phyloP scores from a whole-genome alignment of 2,113 vertebrate genomes.

The Percopsis transmontana region DNA sequence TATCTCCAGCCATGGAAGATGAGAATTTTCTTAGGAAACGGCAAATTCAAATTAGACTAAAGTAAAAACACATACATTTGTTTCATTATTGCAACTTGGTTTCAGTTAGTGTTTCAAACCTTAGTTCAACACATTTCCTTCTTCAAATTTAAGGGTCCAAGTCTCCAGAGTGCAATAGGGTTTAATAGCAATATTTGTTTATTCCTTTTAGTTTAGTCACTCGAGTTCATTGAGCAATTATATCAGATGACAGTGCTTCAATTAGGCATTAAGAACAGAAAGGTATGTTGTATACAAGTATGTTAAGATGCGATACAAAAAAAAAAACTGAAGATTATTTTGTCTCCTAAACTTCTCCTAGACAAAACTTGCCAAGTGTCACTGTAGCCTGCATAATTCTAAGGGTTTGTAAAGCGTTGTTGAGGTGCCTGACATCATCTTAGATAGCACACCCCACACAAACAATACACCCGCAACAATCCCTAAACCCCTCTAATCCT shows the following conservation, averaged over 20 bases:
- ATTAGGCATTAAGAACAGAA: conserved; percentile 8
- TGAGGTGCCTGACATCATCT: conserved; percentile 35
- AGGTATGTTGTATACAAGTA: conserved; percentile 8
- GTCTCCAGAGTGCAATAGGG: conserved; percentile 58
- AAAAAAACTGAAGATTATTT: conserved; percentile 3
- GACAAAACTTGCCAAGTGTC: not conserved
- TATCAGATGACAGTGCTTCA: conserved; percentile 16
- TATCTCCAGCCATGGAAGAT: conserved; percentile 16
- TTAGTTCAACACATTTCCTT: conserved; percentile 14
- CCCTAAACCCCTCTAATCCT: conserved; percentile 59
- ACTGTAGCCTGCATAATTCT: conserved; percentile 9
- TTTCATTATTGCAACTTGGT: conserved; percentile 10
- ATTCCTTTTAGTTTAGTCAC: conserved; percentile 57
- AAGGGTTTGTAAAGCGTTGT: conserved; percentile 25
- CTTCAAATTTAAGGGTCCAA: conserved; percentile 10
- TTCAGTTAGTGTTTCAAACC: conserved; percentile 22
- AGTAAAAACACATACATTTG: too few relatives aligned
- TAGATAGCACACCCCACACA: conserved; percentile 30
- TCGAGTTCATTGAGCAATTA: conserved; percentile 47
- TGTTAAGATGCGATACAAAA: conserved; percentile 9
- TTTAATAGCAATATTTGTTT: conserved; percentile 66
- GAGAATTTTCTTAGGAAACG: conserved; percentile 40
- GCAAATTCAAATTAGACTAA: conserved; percentile 26
- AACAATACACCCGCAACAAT: conserved; percentile 32
- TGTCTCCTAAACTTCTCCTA: conserved; percentile 3